These are phyloP conservation scores for Theristicus caerulescens DNA, from an alignment of 2,113 vertebrate species.

Conservation along the genomic window DNA sequence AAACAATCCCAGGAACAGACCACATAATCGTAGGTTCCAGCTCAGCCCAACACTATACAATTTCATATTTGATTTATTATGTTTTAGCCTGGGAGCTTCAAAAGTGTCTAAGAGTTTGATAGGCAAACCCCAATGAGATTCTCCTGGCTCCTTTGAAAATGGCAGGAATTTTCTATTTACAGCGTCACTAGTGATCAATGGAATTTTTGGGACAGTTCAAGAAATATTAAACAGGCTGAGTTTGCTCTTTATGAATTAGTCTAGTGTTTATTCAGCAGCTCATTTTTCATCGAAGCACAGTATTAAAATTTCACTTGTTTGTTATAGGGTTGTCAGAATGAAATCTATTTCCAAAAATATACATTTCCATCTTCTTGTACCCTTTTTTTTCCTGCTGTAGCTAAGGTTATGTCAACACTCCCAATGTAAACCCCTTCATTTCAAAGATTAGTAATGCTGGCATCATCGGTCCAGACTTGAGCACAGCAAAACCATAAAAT, in stretches of 20 bases:
- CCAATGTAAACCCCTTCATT: slow-evolving; percentile 18
- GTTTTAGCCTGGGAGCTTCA: slow-evolving; percentile 46
- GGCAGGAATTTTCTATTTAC: slow-evolving; percentile 58
- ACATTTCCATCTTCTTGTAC: slow-evolving; percentile 24
- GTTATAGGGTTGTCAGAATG: slow-evolving; percentile 52
- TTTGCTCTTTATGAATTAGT: slow-evolving; percentile 59
- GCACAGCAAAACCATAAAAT: neutral
- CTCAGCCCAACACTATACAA: neutral
- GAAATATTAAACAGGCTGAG: slow-evolving; percentile 35
- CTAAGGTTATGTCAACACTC: slow-evolving; percentile 48
- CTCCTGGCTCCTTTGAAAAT: slow-evolving; percentile 53
- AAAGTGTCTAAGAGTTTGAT: slow-evolving; percentile 43
- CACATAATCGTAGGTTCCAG: slow-evolving; percentile 7
- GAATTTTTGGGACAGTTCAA: slow-evolving; percentile 29
- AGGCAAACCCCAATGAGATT: slow-evolving; percentile 50
- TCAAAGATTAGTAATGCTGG: slow-evolving; percentile 28
- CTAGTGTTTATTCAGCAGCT: slow-evolving; percentile 59
- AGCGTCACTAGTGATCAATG: slow-evolving; percentile 12
- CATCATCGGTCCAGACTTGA: neutral
- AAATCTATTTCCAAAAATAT: slow-evolving; percentile 60
- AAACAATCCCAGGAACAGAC: neutral
- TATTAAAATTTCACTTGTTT: slow-evolving; percentile 56
- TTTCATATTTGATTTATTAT: slow-evolving; percentile 58
- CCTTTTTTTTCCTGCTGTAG: neutral
- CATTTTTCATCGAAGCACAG: slow-evolving; percentile 28